phyloP scores from a whole-genome alignment of 2,113 vertebrate species.

The Cochlearius cochlearius region DNA sequence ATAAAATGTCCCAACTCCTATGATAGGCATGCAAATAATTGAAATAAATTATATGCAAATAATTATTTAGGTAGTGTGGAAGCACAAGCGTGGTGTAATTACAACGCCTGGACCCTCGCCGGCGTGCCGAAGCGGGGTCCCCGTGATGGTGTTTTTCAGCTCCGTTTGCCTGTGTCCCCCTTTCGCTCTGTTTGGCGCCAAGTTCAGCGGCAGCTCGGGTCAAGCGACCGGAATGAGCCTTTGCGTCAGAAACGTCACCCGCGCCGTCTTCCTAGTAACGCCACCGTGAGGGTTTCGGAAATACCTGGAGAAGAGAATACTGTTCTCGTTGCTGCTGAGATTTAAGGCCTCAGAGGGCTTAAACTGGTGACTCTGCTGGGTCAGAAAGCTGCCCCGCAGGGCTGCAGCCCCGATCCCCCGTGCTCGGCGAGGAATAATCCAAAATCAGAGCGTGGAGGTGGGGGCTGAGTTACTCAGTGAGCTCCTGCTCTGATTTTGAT shows the following conservation, averaged over 20 bases:
- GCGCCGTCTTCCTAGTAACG: background rate
- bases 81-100: background rate
- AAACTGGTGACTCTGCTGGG: background rate
- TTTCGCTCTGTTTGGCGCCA: background rate
- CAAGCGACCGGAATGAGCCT: background rate
- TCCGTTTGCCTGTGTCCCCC: background rate
- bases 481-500: background rate
- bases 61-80: background rate
- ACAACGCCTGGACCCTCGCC: background rate
- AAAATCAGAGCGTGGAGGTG: background rate
- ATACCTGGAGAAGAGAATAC: background rate
- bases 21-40: background rate
- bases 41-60: constrained; percentile 13
- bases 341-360: background rate
- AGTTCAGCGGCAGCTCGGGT: background rate
- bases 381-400: background rate
- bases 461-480: background rate
- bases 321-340: background rate
- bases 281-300: background rate
- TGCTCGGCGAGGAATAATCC: background rate
- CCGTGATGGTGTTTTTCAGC: background rate
- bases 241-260: fast-evolving
- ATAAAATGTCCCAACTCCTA: background rate
- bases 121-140: background rate
- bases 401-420: background rate